Evolutionary conservation across 2,797 vertebrate species (phyloP).

Genomic region (Yasuhikotakia modesta): DNA sequence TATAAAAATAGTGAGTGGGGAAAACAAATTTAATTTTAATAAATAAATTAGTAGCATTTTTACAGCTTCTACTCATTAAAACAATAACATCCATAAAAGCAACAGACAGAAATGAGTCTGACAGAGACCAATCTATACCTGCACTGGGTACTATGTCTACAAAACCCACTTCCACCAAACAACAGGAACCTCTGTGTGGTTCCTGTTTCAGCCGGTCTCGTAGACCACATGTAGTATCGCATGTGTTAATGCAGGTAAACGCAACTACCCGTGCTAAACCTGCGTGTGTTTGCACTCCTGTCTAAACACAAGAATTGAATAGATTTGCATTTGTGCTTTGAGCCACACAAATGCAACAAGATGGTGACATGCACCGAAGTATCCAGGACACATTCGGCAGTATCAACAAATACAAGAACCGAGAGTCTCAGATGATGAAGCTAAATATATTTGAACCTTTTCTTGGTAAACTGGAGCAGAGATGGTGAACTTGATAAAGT

Average conservation of each 20-base stretch:
- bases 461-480: neutral
- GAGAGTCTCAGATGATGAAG: neutral
- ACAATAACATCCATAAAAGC: neutral
- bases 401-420: constrained; percentile 14
- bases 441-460: neutral
- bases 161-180: constrained; percentile 8
- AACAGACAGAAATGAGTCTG: neutral
- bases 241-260: constrained; percentile 54
- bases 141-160: neutral
- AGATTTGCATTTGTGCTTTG: neutral
- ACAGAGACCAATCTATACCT: neutral
- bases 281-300: constrained; percentile 35
- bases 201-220: constrained; percentile 6
- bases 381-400: neutral
- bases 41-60: neutral
- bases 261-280: constrained; percentile 60
- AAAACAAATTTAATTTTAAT: too few species aligned
- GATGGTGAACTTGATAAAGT: neutral
- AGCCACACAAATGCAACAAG: neutral
- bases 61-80: neutral
- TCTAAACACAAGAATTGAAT: constrained; percentile 13
- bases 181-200: neutral
- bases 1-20: too few species aligned
- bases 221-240: neutral
- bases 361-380: neutral